Percentiles rank a stretch among this genome's conserved stretches.
Conservation (phyloP, 1,140 invertebrate genomes). For the Heliconius hermathena region DNA sequence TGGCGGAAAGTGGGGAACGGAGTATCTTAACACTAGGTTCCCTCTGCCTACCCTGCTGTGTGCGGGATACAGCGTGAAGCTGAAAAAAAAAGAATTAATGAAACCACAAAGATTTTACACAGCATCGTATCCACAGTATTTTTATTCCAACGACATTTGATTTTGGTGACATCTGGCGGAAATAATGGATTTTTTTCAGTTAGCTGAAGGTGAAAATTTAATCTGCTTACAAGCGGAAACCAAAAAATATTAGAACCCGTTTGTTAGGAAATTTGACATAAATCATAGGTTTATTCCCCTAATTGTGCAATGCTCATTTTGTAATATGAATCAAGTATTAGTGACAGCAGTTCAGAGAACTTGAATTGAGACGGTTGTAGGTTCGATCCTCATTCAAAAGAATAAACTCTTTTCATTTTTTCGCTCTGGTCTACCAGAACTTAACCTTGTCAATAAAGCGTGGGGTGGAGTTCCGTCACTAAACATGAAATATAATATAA, state of each 20-base stretch:
- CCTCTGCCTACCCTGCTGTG: no score
- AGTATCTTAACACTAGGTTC: no score
- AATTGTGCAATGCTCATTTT: not conserved
- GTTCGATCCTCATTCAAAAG: no score
- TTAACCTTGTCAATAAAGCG: no score
- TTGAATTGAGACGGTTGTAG: no score
- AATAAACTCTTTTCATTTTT: no score
- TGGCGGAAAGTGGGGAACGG: no score
- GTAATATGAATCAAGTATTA: not conserved
- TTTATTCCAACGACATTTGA: constrained; percentile 72
- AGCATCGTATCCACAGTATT: constrained; percentile 42
- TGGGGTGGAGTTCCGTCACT: no score
- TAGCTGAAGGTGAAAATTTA: constrained; percentile 82
- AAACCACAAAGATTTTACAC: not conserved
- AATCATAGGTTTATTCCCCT: not conserved
- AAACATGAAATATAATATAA: no score
- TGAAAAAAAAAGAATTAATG: not conserved
- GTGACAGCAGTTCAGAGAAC: not conserved
- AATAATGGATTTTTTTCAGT: constrained; percentile 81
- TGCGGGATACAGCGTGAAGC: no score
- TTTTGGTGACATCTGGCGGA: constrained; percentile 80
- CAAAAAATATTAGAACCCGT: constrained; percentile 54
- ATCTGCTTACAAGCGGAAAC: constrained; percentile 70
- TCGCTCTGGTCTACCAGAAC: no score
- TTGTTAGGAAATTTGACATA: constrained; percentile 27